Evolutionary conservation across 2,797 vertebrate species (phyloP), one percentile per base, ranked within the genome.

Genomic region (Sebastes cheni): DNA sequence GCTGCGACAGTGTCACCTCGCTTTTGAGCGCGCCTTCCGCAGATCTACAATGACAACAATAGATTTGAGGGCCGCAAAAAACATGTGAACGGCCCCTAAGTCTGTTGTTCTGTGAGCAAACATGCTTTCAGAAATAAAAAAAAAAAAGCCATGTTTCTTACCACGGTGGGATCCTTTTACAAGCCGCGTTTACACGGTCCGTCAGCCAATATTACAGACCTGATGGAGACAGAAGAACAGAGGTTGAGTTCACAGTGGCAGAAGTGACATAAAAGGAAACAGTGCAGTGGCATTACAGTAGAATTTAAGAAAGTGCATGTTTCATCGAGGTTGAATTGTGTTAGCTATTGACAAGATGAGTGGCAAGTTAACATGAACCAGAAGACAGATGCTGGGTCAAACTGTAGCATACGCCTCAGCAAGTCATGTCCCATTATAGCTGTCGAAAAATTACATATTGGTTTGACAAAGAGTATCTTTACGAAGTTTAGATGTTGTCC

Each of bases 161-260:
- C 95, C 94, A 92, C 92, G 79, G 85, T 92, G 91, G 89, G 91
- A 78, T 90, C 73, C 82, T 87, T 91, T 93, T 92, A 95, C 86
- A 95, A 92, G 88, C 94, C 94, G 62, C 94, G 93, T 80, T 94
- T 95, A 89, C 94, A 95, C 86, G 94, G 94, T 82, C 94, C 94
- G 22, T 95, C 94, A 23, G 93, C 85, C 95, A 99, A 92, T 90
- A 99, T 86, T 88, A 98, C 93, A 36, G 96, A 91, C 96, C 96
- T 96, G 89, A 12, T 42, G 81, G 32, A 79, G 66, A 88, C 25
- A 86, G 60, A 8, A 83, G 25, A 60, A 42, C 16, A 84, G 32
- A 39, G 14, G 58, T 29, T 55, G 27, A 77, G 25, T 0, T 0
- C 32, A 30, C 23, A 16, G 29, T 16, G 32, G 3, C 23, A 42